Conservation (phyloP, 2,888 invertebrate species). For the Coenonympha arcania region DNA sequence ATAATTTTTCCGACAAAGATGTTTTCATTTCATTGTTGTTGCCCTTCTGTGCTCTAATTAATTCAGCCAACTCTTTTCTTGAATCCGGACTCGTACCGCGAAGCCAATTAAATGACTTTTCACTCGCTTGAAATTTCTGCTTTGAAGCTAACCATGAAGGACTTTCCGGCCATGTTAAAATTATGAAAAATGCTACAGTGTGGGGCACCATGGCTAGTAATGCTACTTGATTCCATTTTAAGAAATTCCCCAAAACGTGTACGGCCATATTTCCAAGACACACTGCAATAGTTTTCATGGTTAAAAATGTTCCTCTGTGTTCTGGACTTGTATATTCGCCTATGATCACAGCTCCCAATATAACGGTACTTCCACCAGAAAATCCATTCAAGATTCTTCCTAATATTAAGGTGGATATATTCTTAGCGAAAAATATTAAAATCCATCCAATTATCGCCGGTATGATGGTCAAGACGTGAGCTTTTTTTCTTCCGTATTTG, state of each 20-base stretch:
- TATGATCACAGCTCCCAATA: constrained; percentile 45
- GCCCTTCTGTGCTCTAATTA: constrained; percentile 41
- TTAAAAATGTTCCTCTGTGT: constrained; percentile 48
- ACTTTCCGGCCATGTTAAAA: constrained; percentile 74
- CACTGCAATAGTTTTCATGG: constrained; percentile 44
- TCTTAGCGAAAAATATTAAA: constrained; percentile 37
- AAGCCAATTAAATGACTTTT: constrained; percentile 64
- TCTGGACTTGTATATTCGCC: constrained; percentile 50
- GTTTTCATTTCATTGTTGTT: constrained; percentile 13
- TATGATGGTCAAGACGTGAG: constrained; percentile 37
- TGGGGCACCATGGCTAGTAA: constrained; percentile 37
- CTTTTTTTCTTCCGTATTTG: constrained; percentile 38
- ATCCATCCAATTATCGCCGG: constrained; percentile 45
- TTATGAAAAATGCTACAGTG: constrained; percentile 35
- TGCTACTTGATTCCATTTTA: constrained; percentile 42
- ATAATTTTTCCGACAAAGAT: constrained; percentile 20
- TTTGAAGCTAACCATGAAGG: constrained; percentile 75
- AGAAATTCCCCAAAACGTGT: constrained; percentile 38
- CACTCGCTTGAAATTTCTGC: constrained; percentile 61
- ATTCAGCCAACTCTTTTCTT: constrained; percentile 35
- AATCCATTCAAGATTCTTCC: constrained; percentile 43
- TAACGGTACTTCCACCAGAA: constrained; percentile 36
- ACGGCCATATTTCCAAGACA: constrained; percentile 40
- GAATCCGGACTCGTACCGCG: constrained; percentile 49
- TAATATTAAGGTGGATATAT: constrained; percentile 35